These are phyloP conservation scores for Phaenicophaeus curvirostris DNA, from an alignment of 2,797 vertebrate species.

Conservation along the genomic window DNA sequence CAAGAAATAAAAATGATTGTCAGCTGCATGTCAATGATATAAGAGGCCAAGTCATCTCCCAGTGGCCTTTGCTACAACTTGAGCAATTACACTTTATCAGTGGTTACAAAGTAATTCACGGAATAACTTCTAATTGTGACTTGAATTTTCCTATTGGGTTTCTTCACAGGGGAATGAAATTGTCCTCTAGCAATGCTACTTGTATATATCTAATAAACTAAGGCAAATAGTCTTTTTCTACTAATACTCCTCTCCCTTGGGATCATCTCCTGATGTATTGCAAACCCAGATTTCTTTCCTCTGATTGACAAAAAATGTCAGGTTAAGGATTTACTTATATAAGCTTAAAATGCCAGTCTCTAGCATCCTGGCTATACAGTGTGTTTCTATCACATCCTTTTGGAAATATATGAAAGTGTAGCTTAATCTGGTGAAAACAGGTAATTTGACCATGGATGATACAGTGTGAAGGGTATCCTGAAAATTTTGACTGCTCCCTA, in stretches of 20 bases:
- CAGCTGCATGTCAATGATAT: not conserved
- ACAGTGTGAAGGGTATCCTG: slow-evolving; percentile 24
- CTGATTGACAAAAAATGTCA: not conserved
- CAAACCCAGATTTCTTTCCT: slow-evolving; percentile 5
- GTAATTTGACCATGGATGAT: slow-evolving; percentile 39
- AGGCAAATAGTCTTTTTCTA: not conserved
- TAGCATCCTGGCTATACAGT: not conserved
- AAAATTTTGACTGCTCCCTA: slow-evolving; percentile 25
- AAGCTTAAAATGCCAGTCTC: not conserved
- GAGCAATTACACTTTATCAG: not conserved
- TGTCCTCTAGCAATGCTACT: not conserved
- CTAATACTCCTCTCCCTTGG: not conserved
- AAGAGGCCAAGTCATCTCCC: not conserved
- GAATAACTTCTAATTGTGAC: no score
- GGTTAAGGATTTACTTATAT: not conserved
- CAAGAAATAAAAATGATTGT: not conserved
- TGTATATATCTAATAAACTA: not conserved
- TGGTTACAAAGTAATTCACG: not conserved
- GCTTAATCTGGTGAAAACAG: slow-evolving; percentile 43
- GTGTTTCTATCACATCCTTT: slow-evolving; percentile 19
- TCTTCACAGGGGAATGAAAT: not conserved
- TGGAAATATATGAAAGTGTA: not conserved
- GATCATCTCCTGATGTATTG: not conserved
- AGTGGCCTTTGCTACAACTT: not conserved
- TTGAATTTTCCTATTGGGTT: not conserved